A percentile compares a stretch with the other conserved stretches of the same genome.
phyloP scores from a whole-genome alignment of 1,140 invertebrate species.

The Ephestia elutella region DNA sequence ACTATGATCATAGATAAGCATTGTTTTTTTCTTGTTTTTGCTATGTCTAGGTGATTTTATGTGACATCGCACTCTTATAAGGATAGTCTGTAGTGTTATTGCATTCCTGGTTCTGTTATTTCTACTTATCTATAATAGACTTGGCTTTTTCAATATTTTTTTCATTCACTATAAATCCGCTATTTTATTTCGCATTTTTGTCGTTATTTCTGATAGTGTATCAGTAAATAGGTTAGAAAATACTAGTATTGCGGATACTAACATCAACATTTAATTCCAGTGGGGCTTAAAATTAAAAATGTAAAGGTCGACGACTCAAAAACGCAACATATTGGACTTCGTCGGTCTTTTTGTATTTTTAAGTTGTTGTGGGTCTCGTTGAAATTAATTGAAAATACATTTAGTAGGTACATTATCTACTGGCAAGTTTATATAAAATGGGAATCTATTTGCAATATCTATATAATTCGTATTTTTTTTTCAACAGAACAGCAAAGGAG shows the following conservation, averaged over 20 bases:
- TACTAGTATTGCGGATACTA: background rate
- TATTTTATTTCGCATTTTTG: background rate
- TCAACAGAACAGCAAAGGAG: no score
- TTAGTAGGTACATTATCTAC: no score
- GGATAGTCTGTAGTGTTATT: no score
- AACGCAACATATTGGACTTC: background rate
- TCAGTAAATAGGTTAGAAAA: background rate
- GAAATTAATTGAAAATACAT: no score
- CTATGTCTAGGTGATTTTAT: background rate
- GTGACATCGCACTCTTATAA: no score
- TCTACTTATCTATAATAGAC: background rate
- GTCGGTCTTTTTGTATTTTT: background rate
- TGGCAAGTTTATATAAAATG: no score
- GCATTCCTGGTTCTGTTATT: no score
- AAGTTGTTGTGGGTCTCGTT: no score
- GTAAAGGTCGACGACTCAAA: background rate
- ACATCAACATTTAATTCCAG: background rate
- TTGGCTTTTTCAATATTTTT: background rate
- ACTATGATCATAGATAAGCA: conserved; percentile 65
- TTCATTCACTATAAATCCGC: background rate
- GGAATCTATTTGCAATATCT: no score
- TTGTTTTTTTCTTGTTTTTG: background rate
- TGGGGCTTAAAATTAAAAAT: background rate
- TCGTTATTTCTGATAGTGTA: background rate
- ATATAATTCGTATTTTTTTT: no score